Evolutionary conservation across 1,140 invertebrate species (phyloP).

Genomic region (Cydia fagiglandana): DNA sequence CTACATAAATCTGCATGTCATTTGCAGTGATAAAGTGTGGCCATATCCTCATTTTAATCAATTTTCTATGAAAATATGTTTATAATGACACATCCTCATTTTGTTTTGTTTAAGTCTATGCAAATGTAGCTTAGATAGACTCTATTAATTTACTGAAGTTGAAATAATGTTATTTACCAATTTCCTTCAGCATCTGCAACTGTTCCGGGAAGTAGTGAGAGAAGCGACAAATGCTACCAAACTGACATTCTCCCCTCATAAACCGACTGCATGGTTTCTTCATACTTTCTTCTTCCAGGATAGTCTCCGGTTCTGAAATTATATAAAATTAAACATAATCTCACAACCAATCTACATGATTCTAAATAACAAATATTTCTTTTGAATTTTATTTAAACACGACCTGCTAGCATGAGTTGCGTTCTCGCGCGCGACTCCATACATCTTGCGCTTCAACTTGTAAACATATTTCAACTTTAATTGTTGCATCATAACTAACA

Average conservation of each 20-base stretch:
- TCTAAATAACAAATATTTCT: background rate
- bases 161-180: constrained; percentile 69
- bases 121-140: no score
- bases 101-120: no score
- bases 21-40: no score
- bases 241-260: constrained; percentile 80
- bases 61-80: no score
- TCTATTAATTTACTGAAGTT: background rate
- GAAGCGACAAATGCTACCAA: constrained; percentile 82
- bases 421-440: no score
- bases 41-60: no score
- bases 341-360: constrained; percentile 16
- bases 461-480: background rate
- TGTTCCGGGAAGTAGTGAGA: constrained; percentile 82
- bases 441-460: background rate
- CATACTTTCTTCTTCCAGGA: constrained; percentile 80
- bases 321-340: constrained; percentile 7
- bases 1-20: no score
- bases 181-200: constrained; percentile 77
- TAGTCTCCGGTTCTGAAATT: constrained; percentile 80
- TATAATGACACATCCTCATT: no score
- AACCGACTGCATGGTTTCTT: constrained; percentile 82
- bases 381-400: no score
- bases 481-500: background rate
- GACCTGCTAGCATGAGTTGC: no score